Percentiles rank a stretch among this genome's conserved stretches.
These are phyloP conservation scores for Atherix ibis DNA, from an alignment of 2,888 invertebrate genomes.

Conservation along the genomic window DNA sequence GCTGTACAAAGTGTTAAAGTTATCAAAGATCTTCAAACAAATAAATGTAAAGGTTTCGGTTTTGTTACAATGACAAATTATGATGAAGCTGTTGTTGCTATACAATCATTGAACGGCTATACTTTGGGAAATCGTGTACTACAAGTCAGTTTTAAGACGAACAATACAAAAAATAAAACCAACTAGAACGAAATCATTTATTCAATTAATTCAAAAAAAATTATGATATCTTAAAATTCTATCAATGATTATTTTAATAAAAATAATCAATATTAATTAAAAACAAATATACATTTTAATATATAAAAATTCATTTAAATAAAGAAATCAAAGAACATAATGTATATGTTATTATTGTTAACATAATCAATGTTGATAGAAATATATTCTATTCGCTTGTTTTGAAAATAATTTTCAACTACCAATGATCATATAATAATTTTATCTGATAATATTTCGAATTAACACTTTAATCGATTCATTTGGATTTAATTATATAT, in stretches of 20 bases:
- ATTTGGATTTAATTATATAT: too few relatives aligned
- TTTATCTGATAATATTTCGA: too few relatives aligned
- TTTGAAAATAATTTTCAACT: too few relatives aligned
- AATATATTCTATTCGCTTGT: too few relatives aligned
- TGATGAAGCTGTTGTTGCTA: slow-evolving; percentile 83
- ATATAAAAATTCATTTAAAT: background rate
- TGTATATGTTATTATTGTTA: too few relatives aligned
- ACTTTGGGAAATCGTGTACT: slow-evolving; percentile 78
- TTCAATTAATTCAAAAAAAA: background rate
- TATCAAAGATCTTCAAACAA: slow-evolving; percentile 78
- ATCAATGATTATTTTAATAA: too few relatives aligned
- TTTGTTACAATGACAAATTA: slow-evolving; percentile 93
- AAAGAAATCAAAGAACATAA: too few relatives aligned
- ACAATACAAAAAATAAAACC: slow-evolving; percentile 51
- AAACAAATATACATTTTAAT: background rate
- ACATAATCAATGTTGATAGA: too few relatives aligned
- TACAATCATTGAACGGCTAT: slow-evolving; percentile 83
- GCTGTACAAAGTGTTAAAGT: slow-evolving; percentile 89
- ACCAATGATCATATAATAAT: too few relatives aligned
- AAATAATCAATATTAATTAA: too few relatives aligned
- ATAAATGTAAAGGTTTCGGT: slow-evolving; percentile 90
- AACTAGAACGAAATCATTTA: slow-evolving; percentile 12
- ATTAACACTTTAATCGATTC: too few relatives aligned
- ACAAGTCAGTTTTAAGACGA: slow-evolving; percentile 85
- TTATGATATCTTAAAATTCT: too few relatives aligned